Base-by-base conservation (phyloP, 2,888 invertebrate genomes). In the Eupithecia abbreviata region DNA sequence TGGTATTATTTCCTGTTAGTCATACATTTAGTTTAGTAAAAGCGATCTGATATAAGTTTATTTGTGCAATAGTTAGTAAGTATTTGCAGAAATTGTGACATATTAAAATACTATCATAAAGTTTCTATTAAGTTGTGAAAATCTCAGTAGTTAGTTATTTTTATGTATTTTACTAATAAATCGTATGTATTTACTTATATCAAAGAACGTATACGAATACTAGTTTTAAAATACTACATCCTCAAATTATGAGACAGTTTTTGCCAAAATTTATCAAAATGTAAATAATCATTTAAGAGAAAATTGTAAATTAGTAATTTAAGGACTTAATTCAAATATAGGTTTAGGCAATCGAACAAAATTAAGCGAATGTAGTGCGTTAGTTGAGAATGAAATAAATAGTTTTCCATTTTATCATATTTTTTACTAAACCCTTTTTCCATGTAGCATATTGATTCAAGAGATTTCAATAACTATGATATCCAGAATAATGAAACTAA, bases 311-410 rank as follows among this genome's bases (percentile, higher is more conserved):
- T 82, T 80, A 84, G 83, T 84, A 81, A 79, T 77, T 83, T 62
- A 82, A 51, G 73, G 62, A 69, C 65, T 73, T 65, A 69, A 76
- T 76, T 69, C 75, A 76, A 72, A 78, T 72, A 2, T 76, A 77
- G 74, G 74, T 70, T 76, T 76, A 72, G 76, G 74, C 67, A 74
- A 74, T 77, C 68, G 75, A 79, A 80, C 78, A 80, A 81, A 80
- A 72, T 77, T 79, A 78, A 72, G 77, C 77, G 87, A 88, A 86
- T 76, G 80, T 82, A 84, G 69, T 69, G 69, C 82, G 83, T 77
- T 87, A 85, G 85, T 84, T 84, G 83, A 79, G 82, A 85, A 88
- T 88, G 86, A 90, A 89, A 91, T 89, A 90, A 91, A 91, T 91
- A 91, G 90, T 91, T 91, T 91, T 91, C 84, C 90, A 90, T 86